phyloP scores from a whole-genome alignment of 2,113 vertebrate species.

The Solea senegalensis region DNA sequence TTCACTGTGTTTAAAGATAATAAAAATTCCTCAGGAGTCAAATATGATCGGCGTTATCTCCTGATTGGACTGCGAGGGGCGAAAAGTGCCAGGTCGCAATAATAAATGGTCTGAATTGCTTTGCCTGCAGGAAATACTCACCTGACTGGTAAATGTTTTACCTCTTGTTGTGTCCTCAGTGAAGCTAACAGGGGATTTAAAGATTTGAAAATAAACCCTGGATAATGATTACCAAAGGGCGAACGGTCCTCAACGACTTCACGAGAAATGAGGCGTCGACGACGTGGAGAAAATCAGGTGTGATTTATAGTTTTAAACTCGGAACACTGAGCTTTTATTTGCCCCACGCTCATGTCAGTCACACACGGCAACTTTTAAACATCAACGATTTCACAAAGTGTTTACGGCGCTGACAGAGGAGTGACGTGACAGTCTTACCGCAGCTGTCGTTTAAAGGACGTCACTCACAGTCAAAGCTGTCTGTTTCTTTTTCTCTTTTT shows the following conservation, averaged over 20 bases:
- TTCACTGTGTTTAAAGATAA: background rate
- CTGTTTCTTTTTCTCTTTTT: background rate
- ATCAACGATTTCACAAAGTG: background rate
- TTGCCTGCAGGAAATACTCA: background rate
- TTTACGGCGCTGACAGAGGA: conserved; percentile 4
- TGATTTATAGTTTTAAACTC: background rate
- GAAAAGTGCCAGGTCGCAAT: conserved; percentile 16
- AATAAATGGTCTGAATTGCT: conserved; percentile 19
- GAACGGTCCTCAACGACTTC: background rate
- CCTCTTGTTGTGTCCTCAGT: background rate
- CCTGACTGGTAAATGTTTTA: conserved; percentile 63
- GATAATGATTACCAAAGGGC: conserved; percentile 43
- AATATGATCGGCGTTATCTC: conserved; percentile 32
- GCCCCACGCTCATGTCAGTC: background rate
- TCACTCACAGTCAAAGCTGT: background rate
- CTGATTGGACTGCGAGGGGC: conserved; percentile 5
- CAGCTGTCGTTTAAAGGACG: conserved; percentile 25
- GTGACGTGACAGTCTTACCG: conserved; percentile 23
- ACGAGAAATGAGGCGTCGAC: background rate
- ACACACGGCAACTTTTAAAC: background rate
- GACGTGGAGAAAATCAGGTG: background rate
- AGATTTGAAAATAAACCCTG: conserved; percentile 32
- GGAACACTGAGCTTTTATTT: background rate
- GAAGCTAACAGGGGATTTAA: conserved; percentile 1
- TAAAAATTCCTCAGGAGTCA: conserved; percentile 44